Base-by-base conservation (phyloP, 1,140 invertebrate species). In the Scaptomyza pallida region DNA sequence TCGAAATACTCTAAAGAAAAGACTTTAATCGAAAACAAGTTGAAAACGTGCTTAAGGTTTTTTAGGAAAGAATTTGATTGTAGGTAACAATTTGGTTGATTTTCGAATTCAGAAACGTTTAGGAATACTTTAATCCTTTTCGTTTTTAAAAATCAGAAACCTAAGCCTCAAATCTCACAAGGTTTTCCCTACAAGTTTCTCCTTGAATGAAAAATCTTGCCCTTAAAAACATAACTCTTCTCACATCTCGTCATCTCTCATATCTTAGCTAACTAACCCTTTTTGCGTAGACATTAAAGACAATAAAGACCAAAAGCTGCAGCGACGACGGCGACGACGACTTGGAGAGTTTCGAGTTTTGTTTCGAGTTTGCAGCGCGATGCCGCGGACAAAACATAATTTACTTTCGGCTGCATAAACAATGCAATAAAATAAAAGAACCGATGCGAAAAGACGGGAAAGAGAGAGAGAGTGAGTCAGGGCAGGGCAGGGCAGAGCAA, bases 341-440 rank as follows among this genome's bases (percentile, higher is more conserved):
- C 21, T 63, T 62, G 5, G 16, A 17, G 43, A 44, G 37, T 55
- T 55, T 55, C 63, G 37, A 72, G 63, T 54, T 72, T 54, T 56
- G 62, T 44, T 63, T 65, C 75, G 52, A 71, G 17, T 72, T 56
- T 54, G 48, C 48, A 40, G 59, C 44, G 23, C 68, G 51, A 59
- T 47, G 78, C 73, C 69, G 47, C 70, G 62, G 62, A 77, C 65
- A 56, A 65, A 86, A 88, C 83, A 89, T 88, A 88, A 88, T 88
- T 88, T 88, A 88, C 83, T 88, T 88, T 88, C 56, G 75, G 75
- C 78, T 70, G 75, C 82, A 88, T 88, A 88, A 88, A 88, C 82
- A 88, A 88, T 88, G 83, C 82, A 88, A 88, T 88, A 88, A 88
- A 89, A 88, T 88, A 86, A 75, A 86, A 78, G 78, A 85, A 73